Evolutionary conservation across 1,140 invertebrate genomes (phyloP).

Genomic region (Lepidurus packardi): DNA sequence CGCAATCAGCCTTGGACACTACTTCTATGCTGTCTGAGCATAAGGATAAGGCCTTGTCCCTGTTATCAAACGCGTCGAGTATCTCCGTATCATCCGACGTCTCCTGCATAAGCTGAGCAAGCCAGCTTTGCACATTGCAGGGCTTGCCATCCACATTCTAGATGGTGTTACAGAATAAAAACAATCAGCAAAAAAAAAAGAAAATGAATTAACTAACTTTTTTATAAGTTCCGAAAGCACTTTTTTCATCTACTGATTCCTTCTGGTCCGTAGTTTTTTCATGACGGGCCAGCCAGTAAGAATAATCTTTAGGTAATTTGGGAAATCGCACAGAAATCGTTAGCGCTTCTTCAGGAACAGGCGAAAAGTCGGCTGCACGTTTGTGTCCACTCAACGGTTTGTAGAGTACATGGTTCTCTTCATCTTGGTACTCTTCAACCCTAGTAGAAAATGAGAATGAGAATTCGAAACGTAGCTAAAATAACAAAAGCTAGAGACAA

Average conservation of each 20-base stretch:
- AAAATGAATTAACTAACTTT: not conserved
- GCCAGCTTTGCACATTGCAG: conserved; percentile 27
- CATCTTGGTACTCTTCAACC: conserved; percentile 28
- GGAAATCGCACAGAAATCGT: conserved; percentile 15
- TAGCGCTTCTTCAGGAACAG: not conserved
- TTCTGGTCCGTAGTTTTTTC: not conserved
- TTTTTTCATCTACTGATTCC: not conserved
- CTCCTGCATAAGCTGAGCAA: conserved; percentile 7
- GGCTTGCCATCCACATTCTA: conserved; percentile 25
- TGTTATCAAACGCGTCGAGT: not conserved
- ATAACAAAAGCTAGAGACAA: not conserved
- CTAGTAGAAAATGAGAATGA: conserved; percentile 11
- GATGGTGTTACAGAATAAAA: not conserved
- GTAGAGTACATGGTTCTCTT: conserved; percentile 25
- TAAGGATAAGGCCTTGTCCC: not conserved
- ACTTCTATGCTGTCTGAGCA: conserved; percentile 12
- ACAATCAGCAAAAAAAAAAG: not conserved
- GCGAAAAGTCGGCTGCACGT: not conserved
- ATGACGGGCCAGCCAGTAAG: conserved; percentile 25
- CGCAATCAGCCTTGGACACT: conserved; percentile 2
- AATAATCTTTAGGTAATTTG: conserved; percentile 30
- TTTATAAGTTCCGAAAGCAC: not conserved
- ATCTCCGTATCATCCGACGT: conserved; percentile 9
- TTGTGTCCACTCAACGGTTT: conserved; percentile 24
- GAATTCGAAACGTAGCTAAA: no score